Base-by-base conservation (phyloP, 2,888 invertebrate genomes). In the Caenorhabditis sp. region DNA sequence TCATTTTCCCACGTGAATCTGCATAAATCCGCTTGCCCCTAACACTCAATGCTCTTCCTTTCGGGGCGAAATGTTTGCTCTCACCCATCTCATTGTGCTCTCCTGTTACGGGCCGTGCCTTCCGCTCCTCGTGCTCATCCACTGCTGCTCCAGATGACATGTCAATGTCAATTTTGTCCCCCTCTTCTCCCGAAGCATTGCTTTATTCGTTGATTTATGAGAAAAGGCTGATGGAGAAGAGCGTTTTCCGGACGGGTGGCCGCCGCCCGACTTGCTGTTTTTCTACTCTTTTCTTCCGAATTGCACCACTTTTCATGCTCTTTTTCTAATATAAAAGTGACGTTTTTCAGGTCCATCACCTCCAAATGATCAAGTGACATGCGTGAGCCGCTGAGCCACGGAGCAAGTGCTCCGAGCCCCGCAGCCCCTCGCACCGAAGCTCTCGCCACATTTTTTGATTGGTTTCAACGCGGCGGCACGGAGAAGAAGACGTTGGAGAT, bases 141-240 rank as follows among this genome's bases (percentile, higher is more conserved):
- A n/a, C n/a, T n/a, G n/a, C n/a, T n/a, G 15, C 56, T 68, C 68
- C 68, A 68, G 68, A 68, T 68, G 66, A 68, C 66, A 68, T 59
- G 68, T 68, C 68, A 68, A 66, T 66, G 56, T 50, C 58, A 56
- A 59, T 68, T 58, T 58, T 41, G 46, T 37, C 32, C 22, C 55
- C 37, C 55, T 65, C 48, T 53, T 9, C 9, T 9, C 13, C n/a
- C n/a, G n/a, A n/a, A n/a, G n/a, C n/a, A n/a, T 9, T 35, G 9
- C 9, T 9, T 13, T 9, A 2, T 9, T 35, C 58, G n/a, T 68
- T 68, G 68, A 68, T 68, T 68, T 68, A 68, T 68, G 58, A 43
- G 58, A 58, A 15, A 50, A 3, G 35, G 13, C 13, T 5, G 46
- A 20, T 26, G 22, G 17, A 22, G 46, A 52, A 39, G 24, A 15